Conservation (phyloP, 2,113 vertebrate genomes). For the Camelus dromedarius region DNA sequence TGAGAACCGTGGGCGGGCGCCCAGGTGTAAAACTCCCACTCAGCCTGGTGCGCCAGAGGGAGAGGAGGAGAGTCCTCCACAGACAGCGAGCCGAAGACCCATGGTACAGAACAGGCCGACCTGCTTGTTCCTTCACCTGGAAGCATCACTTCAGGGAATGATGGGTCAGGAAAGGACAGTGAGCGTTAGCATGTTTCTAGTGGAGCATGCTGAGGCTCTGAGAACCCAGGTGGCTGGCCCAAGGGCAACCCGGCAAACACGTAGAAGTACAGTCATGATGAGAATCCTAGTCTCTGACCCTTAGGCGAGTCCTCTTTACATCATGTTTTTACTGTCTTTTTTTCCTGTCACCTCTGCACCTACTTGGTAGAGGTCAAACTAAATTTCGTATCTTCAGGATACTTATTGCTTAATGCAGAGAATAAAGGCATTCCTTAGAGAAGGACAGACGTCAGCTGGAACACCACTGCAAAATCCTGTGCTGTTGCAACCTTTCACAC, state of each 20-base stretch:
- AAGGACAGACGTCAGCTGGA: neutral
- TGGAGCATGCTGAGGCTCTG: neutral
- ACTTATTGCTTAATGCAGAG: neutral
- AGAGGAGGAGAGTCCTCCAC: constrained; percentile 32
- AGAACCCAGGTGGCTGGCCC: neutral
- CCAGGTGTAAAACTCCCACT: neutral
- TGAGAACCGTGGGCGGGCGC: neutral
- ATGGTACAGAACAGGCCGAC: neutral
- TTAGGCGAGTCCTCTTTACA: neutral
- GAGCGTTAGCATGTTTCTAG: neutral
- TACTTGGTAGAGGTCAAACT: neutral
- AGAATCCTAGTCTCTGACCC: neutral
- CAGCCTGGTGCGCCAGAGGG: neutral
- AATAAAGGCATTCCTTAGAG: constrained; percentile 14
- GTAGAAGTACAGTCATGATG: too few species aligned
- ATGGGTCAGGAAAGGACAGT: neutral
- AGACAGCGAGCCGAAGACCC: neutral
- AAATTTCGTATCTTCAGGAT: neutral
- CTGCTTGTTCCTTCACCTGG: neutral
- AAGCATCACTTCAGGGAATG: constrained; percentile 47
- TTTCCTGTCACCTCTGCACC: neutral
- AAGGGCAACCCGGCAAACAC: rapidly evolving
- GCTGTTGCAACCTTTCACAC: neutral
- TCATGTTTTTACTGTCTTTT: neutral
- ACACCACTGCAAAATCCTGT: neutral